Conservation (phyloP, 1,140 invertebrate genomes). For the Globodera rostochiensis region DNA sequence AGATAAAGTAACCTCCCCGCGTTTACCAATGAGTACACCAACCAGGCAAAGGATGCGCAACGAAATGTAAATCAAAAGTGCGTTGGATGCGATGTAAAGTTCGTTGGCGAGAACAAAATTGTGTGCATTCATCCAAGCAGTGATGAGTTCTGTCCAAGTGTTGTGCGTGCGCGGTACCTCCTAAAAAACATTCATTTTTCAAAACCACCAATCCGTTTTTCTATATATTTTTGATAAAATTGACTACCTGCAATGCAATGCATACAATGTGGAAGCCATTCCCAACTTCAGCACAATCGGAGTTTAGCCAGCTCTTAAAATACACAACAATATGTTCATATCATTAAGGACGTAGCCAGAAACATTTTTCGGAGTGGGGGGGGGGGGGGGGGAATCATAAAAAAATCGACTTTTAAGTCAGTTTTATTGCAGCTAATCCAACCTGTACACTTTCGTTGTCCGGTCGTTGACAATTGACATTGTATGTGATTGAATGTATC, state of each 20-base stretch:
- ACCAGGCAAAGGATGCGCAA: background rate
- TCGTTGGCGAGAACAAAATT: too few relatives aligned
- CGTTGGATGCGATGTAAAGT: conserved; percentile 13
- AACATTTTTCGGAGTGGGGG: too few relatives aligned
- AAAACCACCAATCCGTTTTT: too few relatives aligned
- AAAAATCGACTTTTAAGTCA: too few relatives aligned
- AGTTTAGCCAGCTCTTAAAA: background rate
- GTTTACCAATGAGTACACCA: background rate
- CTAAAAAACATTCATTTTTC: too few relatives aligned
- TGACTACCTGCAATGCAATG: conserved; percentile 11
- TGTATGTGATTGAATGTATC: background rate
- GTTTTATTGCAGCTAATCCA: too few relatives aligned
- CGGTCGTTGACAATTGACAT: conserved; percentile 2
- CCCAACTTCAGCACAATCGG: background rate
- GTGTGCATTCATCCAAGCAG: too few relatives aligned
- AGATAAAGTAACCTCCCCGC: too few relatives aligned
- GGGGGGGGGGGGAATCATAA: background rate
- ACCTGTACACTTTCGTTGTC: background rate
- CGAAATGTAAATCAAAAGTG: conserved; percentile 19
- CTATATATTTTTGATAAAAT: too few relatives aligned
- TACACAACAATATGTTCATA: too few relatives aligned
- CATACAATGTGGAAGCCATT: conserved; percentile 3
- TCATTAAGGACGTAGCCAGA: background rate
- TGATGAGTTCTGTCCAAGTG: too few relatives aligned
- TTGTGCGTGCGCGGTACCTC: too few relatives aligned